Conservation (phyloP, 2,113 vertebrate genomes). For the Nannobrachium achirus region DNA sequence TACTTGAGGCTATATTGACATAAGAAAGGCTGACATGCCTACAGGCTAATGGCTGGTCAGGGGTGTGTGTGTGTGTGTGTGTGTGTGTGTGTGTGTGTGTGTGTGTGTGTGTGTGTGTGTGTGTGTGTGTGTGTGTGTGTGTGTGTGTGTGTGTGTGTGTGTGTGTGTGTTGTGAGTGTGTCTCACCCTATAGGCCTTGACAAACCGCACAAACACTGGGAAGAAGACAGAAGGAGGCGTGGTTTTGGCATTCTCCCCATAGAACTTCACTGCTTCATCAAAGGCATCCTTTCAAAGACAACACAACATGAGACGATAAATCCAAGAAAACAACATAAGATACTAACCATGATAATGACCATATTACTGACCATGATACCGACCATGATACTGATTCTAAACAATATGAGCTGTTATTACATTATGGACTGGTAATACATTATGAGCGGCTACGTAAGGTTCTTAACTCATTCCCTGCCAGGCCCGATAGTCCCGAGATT, state of each 20-base stretch:
- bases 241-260: slow-evolving; percentile 93
- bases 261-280: slow-evolving; percentile 92
- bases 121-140: not conserved
- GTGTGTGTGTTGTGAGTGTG: not conserved
- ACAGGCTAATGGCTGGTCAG: not conserved
- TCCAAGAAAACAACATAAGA: no score
- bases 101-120: not conserved
- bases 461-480: no score
- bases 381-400: no score
- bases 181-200: slow-evolving; percentile 94
- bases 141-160: not conserved
- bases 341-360: no score
- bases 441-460: no score
- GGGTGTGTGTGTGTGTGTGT: not conserved
- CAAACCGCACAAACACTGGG: slow-evolving; percentile 94
- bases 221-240: slow-evolving; percentile 96
- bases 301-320: not conserved
- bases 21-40: not conserved
- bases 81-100: not conserved
- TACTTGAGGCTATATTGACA: not conserved
- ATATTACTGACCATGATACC: no score
- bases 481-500: no score
- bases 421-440: no score
- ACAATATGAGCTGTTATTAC: no score
- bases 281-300: slow-evolving; percentile 86